Base-by-base conservation (phyloP, 1,140 invertebrate species). In the Odontomachus brunneus region DNA sequence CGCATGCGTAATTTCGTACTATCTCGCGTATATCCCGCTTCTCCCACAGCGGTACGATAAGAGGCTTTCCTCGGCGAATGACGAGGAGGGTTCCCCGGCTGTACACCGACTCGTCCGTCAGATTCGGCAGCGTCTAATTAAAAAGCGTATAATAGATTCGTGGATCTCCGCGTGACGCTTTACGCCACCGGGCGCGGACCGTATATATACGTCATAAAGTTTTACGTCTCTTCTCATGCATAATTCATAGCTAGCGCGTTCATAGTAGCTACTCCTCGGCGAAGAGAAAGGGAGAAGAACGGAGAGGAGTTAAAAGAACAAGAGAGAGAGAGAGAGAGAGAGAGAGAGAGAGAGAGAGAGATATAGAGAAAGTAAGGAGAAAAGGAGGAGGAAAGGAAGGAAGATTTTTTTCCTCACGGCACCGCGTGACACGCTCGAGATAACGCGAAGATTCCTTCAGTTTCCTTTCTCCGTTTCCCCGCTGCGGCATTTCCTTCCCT, bases 341-440 rank as follows among this genome's bases (percentile, higher is more conserved):
- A 57, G 17, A 76, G 14, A 19, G 15, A 55, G 17, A 55, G 2
- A 33, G 22, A 33, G 29, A 33, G 29, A 5, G 29, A 33, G 15
- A 7, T 17, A n/a, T 53, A 29, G n/a, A 33, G 38, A 29, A 33
- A 2, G 3, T 7, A 7, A n/a, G 3, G 44, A 5, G 29, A 69
- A 29, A 17, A 4, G 22, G n/a, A 15, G 5, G 17, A 3, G 2
- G 12, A 29, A 14, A 1, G 19, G 55, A 5, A 59, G 44, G 49
- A 14, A 26, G 62, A 38, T 22, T 5, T 74, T 71, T 81, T 80
- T 86, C 51, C 17, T 51, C 53, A 29, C n/a, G 38, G 26, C 76
- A 67, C 48, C n/a, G 59, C 72, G 62, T 53, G 86, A 86, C 86
- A 87, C 73, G 84, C 84, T 87, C 81, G 84, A 87, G 67, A 86